phyloP scores from a whole-genome alignment of 2,797 vertebrate species.

The Neopelma chrysocephalum region DNA sequence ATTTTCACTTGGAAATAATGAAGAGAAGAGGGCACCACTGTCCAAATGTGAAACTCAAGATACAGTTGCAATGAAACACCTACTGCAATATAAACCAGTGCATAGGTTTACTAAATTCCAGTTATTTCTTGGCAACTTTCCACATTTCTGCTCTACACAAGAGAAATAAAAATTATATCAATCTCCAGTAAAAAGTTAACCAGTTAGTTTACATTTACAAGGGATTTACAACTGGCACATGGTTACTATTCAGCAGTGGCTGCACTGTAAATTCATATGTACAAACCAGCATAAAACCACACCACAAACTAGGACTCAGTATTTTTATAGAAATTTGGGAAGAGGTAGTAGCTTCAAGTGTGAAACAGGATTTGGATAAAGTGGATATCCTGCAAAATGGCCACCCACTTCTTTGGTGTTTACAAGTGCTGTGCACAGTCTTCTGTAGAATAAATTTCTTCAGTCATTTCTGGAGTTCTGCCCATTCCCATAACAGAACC shows the following conservation, averaged over 20 bases:
- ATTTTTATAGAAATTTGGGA: not conserved
- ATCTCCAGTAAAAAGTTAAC: not conserved
- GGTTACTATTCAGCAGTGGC: rapidly evolving
- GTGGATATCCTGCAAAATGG: not conserved
- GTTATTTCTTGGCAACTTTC: not conserved
- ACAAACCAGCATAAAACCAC: not conserved
- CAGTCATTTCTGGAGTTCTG: not conserved
- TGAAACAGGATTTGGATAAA: not conserved
- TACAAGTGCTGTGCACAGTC: rapidly evolving
- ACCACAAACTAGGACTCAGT: not conserved
- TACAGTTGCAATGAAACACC: rapidly evolving
- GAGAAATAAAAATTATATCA: not conserved
- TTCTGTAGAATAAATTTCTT: not conserved
- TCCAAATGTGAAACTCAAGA: not conserved
- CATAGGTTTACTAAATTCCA: not conserved
- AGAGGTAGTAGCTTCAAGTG: not conserved
- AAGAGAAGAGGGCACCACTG: rapidly evolving
- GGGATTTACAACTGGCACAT: not conserved
- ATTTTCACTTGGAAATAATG: not conserved
- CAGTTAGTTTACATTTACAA: not conserved
- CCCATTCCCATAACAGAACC: not conserved
- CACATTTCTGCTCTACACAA: not conserved
- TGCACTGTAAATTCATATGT: not conserved
- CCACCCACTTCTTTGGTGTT: rapidly evolving
- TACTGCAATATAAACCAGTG: not conserved